Evolutionary conservation across 2,888 invertebrate genomes (phyloP).

Genomic region (Hymenopus coronatus): DNA sequence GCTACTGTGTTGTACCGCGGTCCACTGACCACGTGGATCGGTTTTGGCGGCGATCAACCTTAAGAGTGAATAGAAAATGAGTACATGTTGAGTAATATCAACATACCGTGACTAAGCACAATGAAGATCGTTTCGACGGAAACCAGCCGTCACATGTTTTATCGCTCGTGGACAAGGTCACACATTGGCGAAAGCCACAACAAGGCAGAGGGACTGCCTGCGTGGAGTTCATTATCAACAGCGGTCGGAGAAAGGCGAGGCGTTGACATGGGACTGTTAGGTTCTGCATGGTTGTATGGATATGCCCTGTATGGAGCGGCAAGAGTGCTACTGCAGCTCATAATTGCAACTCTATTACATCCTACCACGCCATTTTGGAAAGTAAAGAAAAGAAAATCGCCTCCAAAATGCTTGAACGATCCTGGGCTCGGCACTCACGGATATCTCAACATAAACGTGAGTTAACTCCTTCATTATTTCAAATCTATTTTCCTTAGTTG

Average conservation of each 20-base stretch:
- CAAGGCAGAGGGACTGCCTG: not conserved
- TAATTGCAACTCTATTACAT: not conserved
- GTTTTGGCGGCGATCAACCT: too few species aligned
- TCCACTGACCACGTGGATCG: too few species aligned
- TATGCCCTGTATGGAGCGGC: not conserved
- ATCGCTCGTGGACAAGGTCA: not conserved
- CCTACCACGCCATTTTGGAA: conserved; percentile 40
- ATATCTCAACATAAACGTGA: conserved; percentile 56
- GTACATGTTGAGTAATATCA: too few species aligned
- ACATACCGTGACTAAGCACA: too few species aligned
- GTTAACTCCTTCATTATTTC: conserved; percentile 38
- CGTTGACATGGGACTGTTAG: not conserved
- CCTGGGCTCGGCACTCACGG: conserved; percentile 55
- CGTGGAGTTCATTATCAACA: not conserved
- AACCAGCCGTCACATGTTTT: not conserved
- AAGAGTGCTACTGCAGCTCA: not conserved
- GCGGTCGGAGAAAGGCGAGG: not conserved
- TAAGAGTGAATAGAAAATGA: too few species aligned
- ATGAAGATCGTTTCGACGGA: not conserved
- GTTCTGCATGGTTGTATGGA: not conserved
- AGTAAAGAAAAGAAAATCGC: conserved; percentile 48
- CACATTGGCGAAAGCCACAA: not conserved
- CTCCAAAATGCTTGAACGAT: conserved; percentile 51
- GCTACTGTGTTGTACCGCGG: too few species aligned
- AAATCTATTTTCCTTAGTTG: not conserved